These are phyloP conservation scores for Eulemur mongoz DNA, from an alignment of 2,797 vertebrate genomes.

Conservation along the genomic window DNA sequence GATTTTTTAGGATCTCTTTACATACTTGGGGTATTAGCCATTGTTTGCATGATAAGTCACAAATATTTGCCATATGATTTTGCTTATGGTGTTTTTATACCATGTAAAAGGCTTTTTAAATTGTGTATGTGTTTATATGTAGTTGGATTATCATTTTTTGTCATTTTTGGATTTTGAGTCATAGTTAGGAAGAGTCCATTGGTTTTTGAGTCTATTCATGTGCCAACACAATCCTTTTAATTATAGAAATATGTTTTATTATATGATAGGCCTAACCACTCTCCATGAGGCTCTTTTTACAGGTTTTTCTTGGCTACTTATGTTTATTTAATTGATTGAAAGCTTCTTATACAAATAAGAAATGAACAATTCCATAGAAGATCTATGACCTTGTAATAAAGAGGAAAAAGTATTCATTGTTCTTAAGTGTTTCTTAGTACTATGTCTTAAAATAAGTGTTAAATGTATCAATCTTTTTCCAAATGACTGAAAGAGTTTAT, in stretches of 20 bases:
- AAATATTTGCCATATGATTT: background rate
- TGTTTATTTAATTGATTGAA: background rate
- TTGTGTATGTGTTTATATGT: background rate
- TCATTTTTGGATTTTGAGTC: background rate
- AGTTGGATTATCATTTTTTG: background rate
- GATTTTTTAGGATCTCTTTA: slow-evolving; percentile 3
- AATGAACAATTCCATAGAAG: background rate
- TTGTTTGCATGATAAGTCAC: background rate
- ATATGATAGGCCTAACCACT: background rate
- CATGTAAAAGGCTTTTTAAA: background rate
- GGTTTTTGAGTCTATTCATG: background rate
- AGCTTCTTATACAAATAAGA: slow-evolving; percentile 3
- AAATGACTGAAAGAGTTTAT: background rate
- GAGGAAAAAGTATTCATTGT: background rate
- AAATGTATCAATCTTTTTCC: background rate
- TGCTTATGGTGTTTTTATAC: background rate
- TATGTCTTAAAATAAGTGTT: background rate
- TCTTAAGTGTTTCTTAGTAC: background rate
- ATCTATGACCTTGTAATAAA: background rate
- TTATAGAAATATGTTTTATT: background rate
- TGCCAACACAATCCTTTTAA: background rate
- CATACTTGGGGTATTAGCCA: background rate
- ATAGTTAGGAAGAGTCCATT: background rate
- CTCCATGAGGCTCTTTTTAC: background rate
- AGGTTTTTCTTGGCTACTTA: background rate